Conservation (phyloP, 2,797 vertebrate species). For the Novumbra hubbsi region DNA sequence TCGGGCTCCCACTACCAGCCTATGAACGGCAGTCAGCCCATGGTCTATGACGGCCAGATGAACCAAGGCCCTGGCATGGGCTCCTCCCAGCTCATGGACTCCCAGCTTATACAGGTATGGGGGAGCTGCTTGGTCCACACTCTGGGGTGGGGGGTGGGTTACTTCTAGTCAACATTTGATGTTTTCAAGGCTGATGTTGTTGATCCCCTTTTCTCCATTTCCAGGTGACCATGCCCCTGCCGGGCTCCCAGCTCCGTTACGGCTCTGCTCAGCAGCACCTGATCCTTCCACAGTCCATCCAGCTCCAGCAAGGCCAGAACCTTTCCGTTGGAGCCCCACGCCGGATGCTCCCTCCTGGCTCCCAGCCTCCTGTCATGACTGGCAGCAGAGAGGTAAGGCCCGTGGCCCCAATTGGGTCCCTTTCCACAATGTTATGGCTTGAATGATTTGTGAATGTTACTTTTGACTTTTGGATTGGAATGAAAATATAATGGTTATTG, state of each 20-base stretch:
- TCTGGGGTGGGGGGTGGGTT: too few relatives aligned
- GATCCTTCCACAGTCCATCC: slow-evolving; percentile 95
- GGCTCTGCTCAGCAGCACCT: slow-evolving; percentile 96
- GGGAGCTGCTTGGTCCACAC: background rate
- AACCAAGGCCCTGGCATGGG: slow-evolving; percentile 89
- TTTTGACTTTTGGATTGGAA: background rate
- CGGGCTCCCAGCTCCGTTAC: slow-evolving; percentile 93
- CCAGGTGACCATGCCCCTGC: slow-evolving; percentile 94
- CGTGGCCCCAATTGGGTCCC: background rate
- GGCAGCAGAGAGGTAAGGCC: slow-evolving; percentile 87
- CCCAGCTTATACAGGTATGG: slow-evolving; percentile 94
- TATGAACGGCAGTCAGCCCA: slow-evolving; percentile 90
- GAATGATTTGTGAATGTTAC: background rate
- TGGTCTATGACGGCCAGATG: slow-evolving; percentile 91
- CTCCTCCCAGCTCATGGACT: slow-evolving; percentile 96
- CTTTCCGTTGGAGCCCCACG: slow-evolving; percentile 90
- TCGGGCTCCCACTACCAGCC: slow-evolving; percentile 95
- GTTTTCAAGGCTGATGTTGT: background rate
- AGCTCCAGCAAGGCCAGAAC: slow-evolving; percentile 95
- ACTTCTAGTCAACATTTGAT: too few relatives aligned
- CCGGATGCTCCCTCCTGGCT: slow-evolving; percentile 88
- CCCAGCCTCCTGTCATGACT: slow-evolving; percentile 86
- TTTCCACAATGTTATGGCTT: background rate
- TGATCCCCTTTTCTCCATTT: background rate
- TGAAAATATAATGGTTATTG: background rate